Evolutionary conservation across 2,888 invertebrate genomes (phyloP), one percentile per base, ranked within the genome.

Genomic region (Melangyna quadrimaculata): DNA sequence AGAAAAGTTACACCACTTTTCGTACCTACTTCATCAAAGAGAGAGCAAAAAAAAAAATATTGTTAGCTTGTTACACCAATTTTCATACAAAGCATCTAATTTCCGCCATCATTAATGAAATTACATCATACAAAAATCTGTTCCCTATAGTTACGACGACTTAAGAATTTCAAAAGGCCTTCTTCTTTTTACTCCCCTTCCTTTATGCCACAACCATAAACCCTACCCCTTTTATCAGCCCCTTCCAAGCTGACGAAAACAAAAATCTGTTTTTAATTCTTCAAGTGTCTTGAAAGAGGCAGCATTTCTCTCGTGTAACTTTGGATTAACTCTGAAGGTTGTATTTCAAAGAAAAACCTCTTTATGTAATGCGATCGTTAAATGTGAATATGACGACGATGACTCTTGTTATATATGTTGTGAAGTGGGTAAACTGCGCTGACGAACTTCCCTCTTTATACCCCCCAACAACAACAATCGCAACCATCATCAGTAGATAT

Each of bases 251-350:
- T 32, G 37, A 57, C 48, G 32, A 61, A 65, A 53, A 51, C 71
- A 78, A 67, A 45, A 73, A 72, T 61, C 48, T 57, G 43, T 37
- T 65, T 78, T 79, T 59, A 24, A 55, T 63, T 73, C 69, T 55
- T 67, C 45, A 74, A 70, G 63, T 65, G 65, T 43, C 45, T 69
- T 12, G 22, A 53, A 22, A 40, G 32, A 79, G 74, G 53, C 67
- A 78, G n/a, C n/a, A n/a, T n/a, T n/a, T 43, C 35, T 65, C 65
- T 70, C 35, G 48, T 79, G 73, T 65, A 79, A 70, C 83, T 48
- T 79, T 51, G 79, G 70, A 79, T 83, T 79, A 74, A 83, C 79
- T 83, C 79, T 70, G 79, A 74, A 79, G 83, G 83, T 79, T 81
- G 45, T 35, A 43, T 78, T 83, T 83, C 82, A 83, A 83, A 83